Percentiles rank a stretch among this genome's conserved stretches.
Evolutionary conservation across 2,113 vertebrate genomes (phyloP).

Genomic region (Perca flavescens): DNA sequence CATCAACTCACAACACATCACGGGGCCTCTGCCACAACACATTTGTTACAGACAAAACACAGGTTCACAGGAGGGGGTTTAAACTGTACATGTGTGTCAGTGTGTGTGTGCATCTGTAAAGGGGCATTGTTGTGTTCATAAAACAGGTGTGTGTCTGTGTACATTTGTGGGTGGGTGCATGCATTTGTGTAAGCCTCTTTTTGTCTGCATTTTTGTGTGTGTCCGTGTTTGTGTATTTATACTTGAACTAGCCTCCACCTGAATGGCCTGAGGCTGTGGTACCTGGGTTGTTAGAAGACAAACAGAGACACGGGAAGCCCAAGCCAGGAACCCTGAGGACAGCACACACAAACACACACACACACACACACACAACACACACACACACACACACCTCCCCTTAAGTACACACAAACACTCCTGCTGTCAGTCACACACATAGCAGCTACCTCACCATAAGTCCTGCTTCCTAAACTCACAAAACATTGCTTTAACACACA

Average conservation of each 20-base stretch:
- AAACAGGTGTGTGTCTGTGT: constrained; percentile 67
- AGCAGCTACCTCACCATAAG: constrained; percentile 49
- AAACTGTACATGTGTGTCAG: constrained; percentile 34
- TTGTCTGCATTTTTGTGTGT: constrained; percentile 34
- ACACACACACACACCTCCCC: constrained; percentile 51
- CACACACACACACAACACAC: constrained; percentile 41
- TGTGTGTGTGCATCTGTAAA: constrained; percentile 10
- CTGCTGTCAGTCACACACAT: constrained; percentile 62
- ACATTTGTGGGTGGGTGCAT: constrained; percentile 39
- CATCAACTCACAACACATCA: constrained; percentile 73
- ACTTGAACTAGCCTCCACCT: constrained; percentile 81
- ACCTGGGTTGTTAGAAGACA: constrained; percentile 77
- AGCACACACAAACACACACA: constrained; percentile 45
- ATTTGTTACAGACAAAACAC: constrained; percentile 72
- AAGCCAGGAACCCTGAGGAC: constrained; percentile 70
- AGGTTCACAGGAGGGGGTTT: constrained; percentile 52
- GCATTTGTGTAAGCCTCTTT: constrained; percentile 34
- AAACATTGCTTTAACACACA: constrained; percentile 56
- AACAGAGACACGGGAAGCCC: constrained; percentile 80
- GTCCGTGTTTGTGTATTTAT: constrained; percentile 52
- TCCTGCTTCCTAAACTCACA: constrained; percentile 60
- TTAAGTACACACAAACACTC: constrained; percentile 60
- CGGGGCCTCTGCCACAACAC: constrained; percentile 63
- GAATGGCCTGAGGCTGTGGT: constrained; percentile 77
- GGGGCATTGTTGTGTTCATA: constrained; percentile 34